Evolutionary conservation across 2,797 vertebrate genomes (phyloP), one percentile per base, ranked within the genome.

Genomic region (Graptemys geographica): DNA sequence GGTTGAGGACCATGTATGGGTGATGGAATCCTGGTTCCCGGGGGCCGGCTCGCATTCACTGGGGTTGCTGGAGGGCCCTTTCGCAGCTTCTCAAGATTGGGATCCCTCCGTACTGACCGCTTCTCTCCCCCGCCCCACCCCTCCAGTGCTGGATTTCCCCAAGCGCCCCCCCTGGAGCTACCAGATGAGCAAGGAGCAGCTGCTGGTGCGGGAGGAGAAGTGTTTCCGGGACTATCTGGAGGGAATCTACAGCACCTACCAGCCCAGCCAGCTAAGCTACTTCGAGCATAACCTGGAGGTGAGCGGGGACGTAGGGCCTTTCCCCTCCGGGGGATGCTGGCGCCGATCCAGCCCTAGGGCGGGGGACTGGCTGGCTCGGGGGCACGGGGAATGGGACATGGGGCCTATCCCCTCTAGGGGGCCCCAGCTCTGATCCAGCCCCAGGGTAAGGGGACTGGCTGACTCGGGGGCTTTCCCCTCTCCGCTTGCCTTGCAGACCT

Each of bases 211-310:
- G 96, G 99, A 99, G 96, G 99, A 99, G 92, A 99, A 98, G 90
- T 98, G 99, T 0, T 99, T 99, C 93, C 96, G 98, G 93, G 98
- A 99, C 10, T 99, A 99, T 95, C 97, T 99, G 62, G 98, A 98
- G 69, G 98, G 98, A 93, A 98, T 99, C 89, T 98, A 99, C 85
- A 98, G 98, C 89, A 98, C 98, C 83, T 99, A 99, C 95, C 97
- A 98, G 23, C 98, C 98, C 0, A 98, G 98, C 31, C 97, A 98
- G 41, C 98, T 99, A 79, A 99, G 99, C 93, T 99, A 99, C 97
- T 99, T 99, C 90, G 99, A 99, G 89, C 99, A 99, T 98, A 99
- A 99, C 96, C 97, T 99, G 72, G 99, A 99, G 99, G 99, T 99
- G 81, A 97, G 94, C 23, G 33, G 33, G 55, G 72, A 74, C 44